A percentile compares a stretch with the other conserved stretches of the same genome.
These are phyloP conservation scores for Frankliniella intonsa DNA, from an alignment of 2,888 invertebrate species.

Conservation along the genomic window DNA sequence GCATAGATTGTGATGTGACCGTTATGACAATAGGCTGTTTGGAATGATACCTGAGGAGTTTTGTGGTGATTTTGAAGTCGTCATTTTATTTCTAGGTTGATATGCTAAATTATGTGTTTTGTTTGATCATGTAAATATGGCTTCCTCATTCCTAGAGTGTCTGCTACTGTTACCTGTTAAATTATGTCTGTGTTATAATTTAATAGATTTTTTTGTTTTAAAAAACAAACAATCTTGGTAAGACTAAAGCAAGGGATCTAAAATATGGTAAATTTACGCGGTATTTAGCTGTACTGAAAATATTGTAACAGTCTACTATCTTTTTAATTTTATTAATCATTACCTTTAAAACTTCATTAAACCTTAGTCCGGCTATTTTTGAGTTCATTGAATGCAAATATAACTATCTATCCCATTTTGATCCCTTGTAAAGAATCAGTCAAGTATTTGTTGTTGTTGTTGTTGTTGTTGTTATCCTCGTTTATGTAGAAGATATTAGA, in stretches of 20 bases:
- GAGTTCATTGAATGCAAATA: too few relatives aligned
- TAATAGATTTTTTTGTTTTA: neutral
- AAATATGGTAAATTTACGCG: neutral
- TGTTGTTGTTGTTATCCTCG: neutral
- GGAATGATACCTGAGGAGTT: too few relatives aligned
- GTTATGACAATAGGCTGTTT: too few relatives aligned
- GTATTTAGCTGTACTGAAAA: neutral
- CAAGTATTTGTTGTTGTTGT: neutral
- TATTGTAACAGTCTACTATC: neutral
- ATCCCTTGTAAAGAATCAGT: neutral
- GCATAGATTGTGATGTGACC: too few relatives aligned
- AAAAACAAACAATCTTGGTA: neutral
- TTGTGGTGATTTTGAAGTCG: too few relatives aligned
- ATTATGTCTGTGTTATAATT: constrained; percentile 19
- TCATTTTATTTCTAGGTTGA: neutral
- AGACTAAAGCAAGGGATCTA: too few relatives aligned
- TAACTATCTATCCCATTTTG: neutral
- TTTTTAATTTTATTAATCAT: neutral
- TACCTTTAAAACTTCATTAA: neutral
- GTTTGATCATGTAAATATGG: neutral
- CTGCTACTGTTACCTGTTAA: constrained; percentile 25
- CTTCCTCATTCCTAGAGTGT: constrained; percentile 7
- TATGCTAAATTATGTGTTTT: neutral
- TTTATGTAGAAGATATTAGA: neutral
- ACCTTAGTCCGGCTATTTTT: neutral